Conservation (phyloP, 2,888 invertebrate species). For the Andrena bicolor region DNA sequence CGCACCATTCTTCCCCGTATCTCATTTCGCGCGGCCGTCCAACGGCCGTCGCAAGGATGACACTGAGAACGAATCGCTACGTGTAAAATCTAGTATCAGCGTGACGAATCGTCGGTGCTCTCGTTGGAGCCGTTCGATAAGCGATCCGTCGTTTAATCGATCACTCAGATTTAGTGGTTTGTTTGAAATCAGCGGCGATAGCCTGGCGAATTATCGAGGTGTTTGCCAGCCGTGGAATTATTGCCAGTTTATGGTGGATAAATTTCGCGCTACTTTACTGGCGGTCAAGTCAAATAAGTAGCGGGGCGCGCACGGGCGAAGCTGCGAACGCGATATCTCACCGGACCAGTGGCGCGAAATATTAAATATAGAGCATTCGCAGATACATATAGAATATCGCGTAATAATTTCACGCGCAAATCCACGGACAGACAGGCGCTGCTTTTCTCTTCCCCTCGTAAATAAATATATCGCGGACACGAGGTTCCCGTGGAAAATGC, state of each 20-base stretch:
- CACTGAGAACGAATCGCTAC: neutral
- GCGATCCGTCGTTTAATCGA: conserved; percentile 16
- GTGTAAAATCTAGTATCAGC: neutral
- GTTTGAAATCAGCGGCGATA: conserved; percentile 33
- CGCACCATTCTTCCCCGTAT: too few relatives aligned
- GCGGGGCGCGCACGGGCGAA: neutral
- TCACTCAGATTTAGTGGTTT: conserved; percentile 34
- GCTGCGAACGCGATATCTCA: conserved; percentile 13
- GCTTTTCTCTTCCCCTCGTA: conserved; percentile 2
- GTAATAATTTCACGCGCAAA: conserved; percentile 32
- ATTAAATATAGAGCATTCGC: conserved; percentile 64
- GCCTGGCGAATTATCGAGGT: conserved; percentile 33
- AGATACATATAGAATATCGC: conserved; percentile 51
- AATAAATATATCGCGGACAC: conserved; percentile 42
- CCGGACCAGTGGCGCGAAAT: conserved; percentile 13
- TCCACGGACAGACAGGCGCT: neutral
- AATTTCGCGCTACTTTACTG: conserved; percentile 47
- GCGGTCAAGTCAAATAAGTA: conserved; percentile 59
- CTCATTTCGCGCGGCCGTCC: conserved; percentile 3
- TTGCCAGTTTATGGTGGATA: conserved; percentile 51
- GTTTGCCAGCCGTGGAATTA: conserved; percentile 44
- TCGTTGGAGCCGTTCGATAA: conserved; percentile 7
- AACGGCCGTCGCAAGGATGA: neutral
- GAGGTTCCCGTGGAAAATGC: conserved; percentile 24
- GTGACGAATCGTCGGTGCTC: conserved; percentile 5